Evolutionary conservation across 2,888 invertebrate genomes (phyloP), one percentile per base, ranked within the genome.

Genomic region (Pegoplata infirma): DNA sequence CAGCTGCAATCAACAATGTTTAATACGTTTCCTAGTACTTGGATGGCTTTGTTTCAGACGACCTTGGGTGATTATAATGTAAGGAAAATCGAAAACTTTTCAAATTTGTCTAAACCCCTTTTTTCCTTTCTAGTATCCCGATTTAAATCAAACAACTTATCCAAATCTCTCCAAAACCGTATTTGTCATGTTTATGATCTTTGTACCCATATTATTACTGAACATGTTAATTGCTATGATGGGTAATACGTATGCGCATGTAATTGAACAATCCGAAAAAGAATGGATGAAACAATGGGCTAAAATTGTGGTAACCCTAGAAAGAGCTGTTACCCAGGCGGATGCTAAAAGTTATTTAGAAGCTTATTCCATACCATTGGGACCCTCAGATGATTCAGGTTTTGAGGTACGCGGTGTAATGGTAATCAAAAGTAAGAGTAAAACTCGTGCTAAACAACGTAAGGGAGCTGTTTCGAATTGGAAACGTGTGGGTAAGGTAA

Each of bases 281-380:
- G 99, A 99, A 88, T 99, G 97, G 96, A 95, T 98, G 88, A 97
- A 98, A 88, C 97, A 97, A 92, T 99, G 99, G 97, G 99, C 99
- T 0, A 98, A 99, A 91, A 98, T 99, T 82, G 98, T 99, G 3
- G 97, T 99, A 19, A 96, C 98, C 0, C 88, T 99, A 83, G 99
- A 99, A 88, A 91, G 98, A 36, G 97, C 98, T 0, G 96, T 98
- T 53, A 95, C 96, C 0, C 95, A 96, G 88, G 92, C 95, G 55
- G 96, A 97, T 85, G 95, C 98, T 1, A 96, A 97, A 85, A 94
- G 95, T 82, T 98, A 97, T 90, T 92, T 99, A 49, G 95, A 97
- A 89, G 96, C 97, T 84, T 99, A 99, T 90, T 98, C 98, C 59
- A 98, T 99, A 84, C 96, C 96, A 7, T 89, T 98, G 80, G 96